phyloP scores from a whole-genome alignment of 2,113 vertebrate genomes.

The Holacanthus passer region DNA sequence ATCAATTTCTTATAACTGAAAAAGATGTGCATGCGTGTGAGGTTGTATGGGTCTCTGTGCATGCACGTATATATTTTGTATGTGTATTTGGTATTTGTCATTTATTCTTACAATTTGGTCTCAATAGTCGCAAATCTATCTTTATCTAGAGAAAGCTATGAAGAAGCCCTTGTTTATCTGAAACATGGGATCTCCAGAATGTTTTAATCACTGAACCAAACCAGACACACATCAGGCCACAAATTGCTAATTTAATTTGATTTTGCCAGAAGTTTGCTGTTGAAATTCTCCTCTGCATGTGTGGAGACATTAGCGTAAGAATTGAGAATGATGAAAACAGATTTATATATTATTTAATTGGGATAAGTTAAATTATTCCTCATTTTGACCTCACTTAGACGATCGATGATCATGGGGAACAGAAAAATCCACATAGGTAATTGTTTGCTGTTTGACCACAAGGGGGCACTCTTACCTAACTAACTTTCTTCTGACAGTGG shows the following conservation, averaged over 20 bases:
- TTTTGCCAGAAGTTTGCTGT: background rate
- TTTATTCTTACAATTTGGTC: background rate
- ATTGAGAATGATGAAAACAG: background rate
- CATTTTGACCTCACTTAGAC: background rate
- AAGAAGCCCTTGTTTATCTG: background rate
- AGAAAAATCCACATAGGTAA: background rate
- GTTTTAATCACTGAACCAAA: background rate
- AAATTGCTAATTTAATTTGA: no score
- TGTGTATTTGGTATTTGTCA: background rate
- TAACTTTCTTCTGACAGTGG: background rate
- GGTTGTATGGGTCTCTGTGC: background rate
- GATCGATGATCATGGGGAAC: background rate
- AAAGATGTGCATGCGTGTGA: background rate
- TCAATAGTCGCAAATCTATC: no score
- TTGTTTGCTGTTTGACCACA: conserved; percentile 56
- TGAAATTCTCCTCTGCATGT: no score
- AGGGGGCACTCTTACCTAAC: conserved; percentile 64
- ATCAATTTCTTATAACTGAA: background rate
- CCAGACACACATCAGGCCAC: background rate
- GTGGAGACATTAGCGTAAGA: no score
- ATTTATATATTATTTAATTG: background rate
- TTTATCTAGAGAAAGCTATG: no score
- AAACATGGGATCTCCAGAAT: background rate
- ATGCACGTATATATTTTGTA: background rate
- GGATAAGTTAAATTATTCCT: background rate